A percentile compares a stretch with the other conserved stretches of the same genome.
Evolutionary conservation across 2,113 vertebrate genomes (phyloP).

Genomic region (Ceuthmochares aereus): DNA sequence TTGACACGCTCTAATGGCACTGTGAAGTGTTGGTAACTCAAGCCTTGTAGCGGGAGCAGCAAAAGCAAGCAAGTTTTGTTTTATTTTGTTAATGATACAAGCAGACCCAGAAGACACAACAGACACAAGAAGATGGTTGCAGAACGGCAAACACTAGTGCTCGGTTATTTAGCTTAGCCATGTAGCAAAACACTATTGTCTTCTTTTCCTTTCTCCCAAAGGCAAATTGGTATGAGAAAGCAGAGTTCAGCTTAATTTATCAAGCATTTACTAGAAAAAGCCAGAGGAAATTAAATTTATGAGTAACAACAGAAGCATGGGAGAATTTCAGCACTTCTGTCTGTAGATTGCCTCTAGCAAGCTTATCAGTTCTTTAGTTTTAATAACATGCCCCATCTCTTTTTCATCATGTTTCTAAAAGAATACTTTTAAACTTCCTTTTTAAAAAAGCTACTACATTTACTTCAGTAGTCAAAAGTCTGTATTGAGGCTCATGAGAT

Average conservation of each 20-base stretch:
- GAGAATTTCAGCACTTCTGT: neutral
- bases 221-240: neutral
- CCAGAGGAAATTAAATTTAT: neutral
- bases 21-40: fast-evolving
- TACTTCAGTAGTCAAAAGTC: neutral
- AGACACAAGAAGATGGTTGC: neutral
- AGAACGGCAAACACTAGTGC: neutral
- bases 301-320: neutral
- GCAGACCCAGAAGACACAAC: neutral
- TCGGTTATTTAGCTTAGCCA: neutral
- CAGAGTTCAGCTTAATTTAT: neutral
- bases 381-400: neutral
- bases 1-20: neutral
- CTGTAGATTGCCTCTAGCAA: fast-evolving
- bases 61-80: neutral
- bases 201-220: neutral
- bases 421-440: neutral
- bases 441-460: neutral
- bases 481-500: neutral
- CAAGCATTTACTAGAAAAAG: neutral
- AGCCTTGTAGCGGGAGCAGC: neutral
- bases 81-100: neutral
- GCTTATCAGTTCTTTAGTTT: neutral
- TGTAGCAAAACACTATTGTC: neutral
- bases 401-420: neutral